A percentile compares a stretch with the other conserved stretches of the same genome.
Conservation (phyloP, 2,797 vertebrate genomes). For the Pseudochirops cupreus region DNA sequence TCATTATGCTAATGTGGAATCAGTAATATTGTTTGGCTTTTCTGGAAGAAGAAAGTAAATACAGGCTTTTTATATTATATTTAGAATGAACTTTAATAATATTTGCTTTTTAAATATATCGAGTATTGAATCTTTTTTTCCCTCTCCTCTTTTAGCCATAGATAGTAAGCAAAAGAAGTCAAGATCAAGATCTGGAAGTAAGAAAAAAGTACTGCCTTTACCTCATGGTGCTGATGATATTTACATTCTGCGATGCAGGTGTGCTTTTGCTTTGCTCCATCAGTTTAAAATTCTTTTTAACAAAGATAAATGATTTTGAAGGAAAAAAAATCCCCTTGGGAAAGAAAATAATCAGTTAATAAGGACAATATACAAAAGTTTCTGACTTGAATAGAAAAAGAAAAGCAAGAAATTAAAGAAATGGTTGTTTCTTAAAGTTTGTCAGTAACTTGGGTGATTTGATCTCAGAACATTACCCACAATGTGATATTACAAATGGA, state of each 20-base stretch:
- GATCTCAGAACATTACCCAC: neutral
- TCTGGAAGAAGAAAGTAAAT: conserved; percentile 11
- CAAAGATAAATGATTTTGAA: neutral
- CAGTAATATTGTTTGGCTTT: conserved; percentile 47
- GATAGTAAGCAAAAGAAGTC: conserved; percentile 95
- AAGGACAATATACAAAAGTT: neutral
- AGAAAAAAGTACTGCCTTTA: conserved; percentile 92
- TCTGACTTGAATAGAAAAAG: neutral
- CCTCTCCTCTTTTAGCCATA: conserved; percentile 87
- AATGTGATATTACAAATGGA: neutral
- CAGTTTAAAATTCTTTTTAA: conserved; percentile 56
- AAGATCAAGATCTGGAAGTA: conserved; percentile 93
- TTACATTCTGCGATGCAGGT: conserved; percentile 98
- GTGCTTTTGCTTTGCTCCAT: conserved; percentile 49
- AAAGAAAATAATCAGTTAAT: neutral
- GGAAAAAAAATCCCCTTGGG: neutral
- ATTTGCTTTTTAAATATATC: conserved; percentile 19
- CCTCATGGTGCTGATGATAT: conserved; percentile 94
- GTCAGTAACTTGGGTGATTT: neutral
- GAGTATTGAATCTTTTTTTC: conserved; percentile 71
- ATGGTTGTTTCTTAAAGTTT: neutral
- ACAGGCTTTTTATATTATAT: conserved; percentile 69
- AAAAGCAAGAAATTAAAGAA: neutral
- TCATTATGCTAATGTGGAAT: neutral
- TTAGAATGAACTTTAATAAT: conserved; percentile 4